Evolutionary conservation across 2,888 invertebrate species (phyloP).

Genomic region (Caradrina kadenii): DNA sequence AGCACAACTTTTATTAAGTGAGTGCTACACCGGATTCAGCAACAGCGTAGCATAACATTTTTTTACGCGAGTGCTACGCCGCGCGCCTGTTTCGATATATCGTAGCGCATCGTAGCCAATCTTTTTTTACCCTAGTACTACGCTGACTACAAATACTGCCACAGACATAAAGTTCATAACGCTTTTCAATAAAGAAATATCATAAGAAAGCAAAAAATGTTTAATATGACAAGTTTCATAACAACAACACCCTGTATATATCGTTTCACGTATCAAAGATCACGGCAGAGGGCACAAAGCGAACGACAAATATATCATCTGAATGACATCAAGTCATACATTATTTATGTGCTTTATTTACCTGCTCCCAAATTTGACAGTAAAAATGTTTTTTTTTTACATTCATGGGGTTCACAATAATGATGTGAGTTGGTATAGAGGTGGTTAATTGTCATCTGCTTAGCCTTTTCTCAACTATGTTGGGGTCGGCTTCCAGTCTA

Average conservation of each 20-base stretch:
- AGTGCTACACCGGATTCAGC: conserved; percentile 5
- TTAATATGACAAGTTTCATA: not conserved
- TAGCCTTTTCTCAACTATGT: too few species aligned
- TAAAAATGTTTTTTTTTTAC: conserved; percentile 20
- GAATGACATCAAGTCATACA: conserved; percentile 81
- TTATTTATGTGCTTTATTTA: conserved; percentile 75
- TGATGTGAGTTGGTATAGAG: not conserved
- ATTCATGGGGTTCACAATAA: conserved; percentile 15
- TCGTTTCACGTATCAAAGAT: conserved; percentile 75
- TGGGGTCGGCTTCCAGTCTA: too few species aligned
- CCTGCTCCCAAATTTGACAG: conserved; percentile 40
- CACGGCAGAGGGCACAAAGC: conserved; percentile 70
- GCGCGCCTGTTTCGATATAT: too few species aligned
- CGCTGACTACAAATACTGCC: too few species aligned
- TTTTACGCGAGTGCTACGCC: too few species aligned
- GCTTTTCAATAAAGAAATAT: not conserved
- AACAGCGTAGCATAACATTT: not conserved
- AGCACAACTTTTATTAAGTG: not conserved
- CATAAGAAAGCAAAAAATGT: too few species aligned
- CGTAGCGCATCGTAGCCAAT: conserved; percentile 1
- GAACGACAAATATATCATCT: conserved; percentile 79
- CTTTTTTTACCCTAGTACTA: too few species aligned
- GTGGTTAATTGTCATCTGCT: too few species aligned
- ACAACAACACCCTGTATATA: conserved; percentile 60
- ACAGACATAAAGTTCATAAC: not conserved